Conservation (phyloP, 2,113 vertebrate genomes). For the Anser cygnoides region DNA sequence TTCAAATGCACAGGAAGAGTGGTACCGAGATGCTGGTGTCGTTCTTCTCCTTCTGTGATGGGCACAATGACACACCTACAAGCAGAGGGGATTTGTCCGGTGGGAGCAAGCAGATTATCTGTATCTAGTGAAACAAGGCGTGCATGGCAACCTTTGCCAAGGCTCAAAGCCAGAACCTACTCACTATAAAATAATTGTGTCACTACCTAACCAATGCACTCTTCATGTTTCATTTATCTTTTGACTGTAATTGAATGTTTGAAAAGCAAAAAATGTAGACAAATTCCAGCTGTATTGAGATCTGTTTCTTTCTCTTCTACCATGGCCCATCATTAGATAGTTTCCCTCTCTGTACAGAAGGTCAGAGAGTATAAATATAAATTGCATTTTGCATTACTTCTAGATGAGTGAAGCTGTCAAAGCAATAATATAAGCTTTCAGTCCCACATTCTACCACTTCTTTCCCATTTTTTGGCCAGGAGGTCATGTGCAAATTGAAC, state of each 20-base stretch:
- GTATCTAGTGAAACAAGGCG: constrained; percentile 74
- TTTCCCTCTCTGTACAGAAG: constrained; percentile 84
- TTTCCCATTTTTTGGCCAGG: constrained; percentile 89
- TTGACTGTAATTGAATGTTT: constrained; percentile 83
- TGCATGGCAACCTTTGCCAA: constrained; percentile 73
- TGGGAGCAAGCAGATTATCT: constrained; percentile 73
- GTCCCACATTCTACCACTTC: constrained; percentile 94
- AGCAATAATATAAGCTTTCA: constrained; percentile 97
- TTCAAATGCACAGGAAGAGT: constrained; percentile 63
- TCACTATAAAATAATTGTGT: constrained; percentile 79
- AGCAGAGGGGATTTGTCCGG: constrained; percentile 72
- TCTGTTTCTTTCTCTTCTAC: constrained; percentile 78
- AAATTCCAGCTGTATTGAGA: constrained; percentile 83
- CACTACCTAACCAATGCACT: constrained; percentile 70
- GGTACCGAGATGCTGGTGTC: constrained; percentile 58
- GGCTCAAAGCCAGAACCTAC: constrained; percentile 76
- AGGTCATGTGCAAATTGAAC: constrained; percentile 98
- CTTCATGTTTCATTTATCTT: constrained; percentile 81
- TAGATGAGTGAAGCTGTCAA: constrained; percentile 99
- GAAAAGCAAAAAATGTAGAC: constrained; percentile 81
- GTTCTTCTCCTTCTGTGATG: constrained; percentile 70
- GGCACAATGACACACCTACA: constrained; percentile 71
- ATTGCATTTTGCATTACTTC: constrained; percentile 98
- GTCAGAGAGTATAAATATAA: constrained; percentile 97
- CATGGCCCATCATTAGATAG: constrained; percentile 84